Percentiles rank a stretch among this genome's conserved stretches.
Evolutionary conservation across 1,140 invertebrate genomes (phyloP).

Genomic region (Chlorops oryzae): DNA sequence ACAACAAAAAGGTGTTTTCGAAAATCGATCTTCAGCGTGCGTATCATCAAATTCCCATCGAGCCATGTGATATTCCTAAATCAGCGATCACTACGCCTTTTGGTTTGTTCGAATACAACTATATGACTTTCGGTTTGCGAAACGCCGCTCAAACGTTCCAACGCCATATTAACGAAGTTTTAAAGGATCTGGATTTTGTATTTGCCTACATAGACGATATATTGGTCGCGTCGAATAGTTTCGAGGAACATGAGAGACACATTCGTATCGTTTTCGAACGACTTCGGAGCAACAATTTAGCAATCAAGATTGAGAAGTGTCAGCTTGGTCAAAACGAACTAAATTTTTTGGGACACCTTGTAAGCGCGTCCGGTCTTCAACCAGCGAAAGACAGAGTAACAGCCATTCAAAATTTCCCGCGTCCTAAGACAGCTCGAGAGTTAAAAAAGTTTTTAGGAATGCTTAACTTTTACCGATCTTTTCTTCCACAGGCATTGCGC

Average conservation of each 20-base stretch:
- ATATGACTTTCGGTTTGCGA: slow-evolving; percentile 17
- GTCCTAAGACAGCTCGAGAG: no score
- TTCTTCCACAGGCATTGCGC: no score
- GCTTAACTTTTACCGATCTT: no score
- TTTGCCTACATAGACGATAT: slow-evolving; percentile 1
- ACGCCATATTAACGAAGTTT: slow-evolving; percentile 5
- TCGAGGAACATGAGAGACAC: slow-evolving; percentile 5
- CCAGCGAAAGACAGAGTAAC: neutral
- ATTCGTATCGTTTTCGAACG: slow-evolving; percentile 4
- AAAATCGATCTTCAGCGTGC: slow-evolving; percentile 30
- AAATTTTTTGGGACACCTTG: slow-evolving; percentile 3
- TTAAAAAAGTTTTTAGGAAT: no score
- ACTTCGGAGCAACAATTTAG: neutral
- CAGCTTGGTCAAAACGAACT: slow-evolving; percentile 3
- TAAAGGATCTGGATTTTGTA: slow-evolving; percentile 9
- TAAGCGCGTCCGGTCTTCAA: neutral
- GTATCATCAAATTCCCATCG: slow-evolving; percentile 45
- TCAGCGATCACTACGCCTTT: slow-evolving; percentile 15
- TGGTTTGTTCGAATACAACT: slow-evolving; percentile 11
- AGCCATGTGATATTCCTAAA: slow-evolving; percentile 8
- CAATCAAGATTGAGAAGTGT: slow-evolving; percentile 10
- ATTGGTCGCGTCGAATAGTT: no score
- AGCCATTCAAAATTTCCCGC: no score
- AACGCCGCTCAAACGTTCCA: slow-evolving; percentile 14
- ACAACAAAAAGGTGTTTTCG: slow-evolving; percentile 18